Percentiles rank a stretch among this genome's conserved stretches.
Evolutionary conservation across 2,113 vertebrate species (phyloP).

Genomic region (Cettia cetti): DNA sequence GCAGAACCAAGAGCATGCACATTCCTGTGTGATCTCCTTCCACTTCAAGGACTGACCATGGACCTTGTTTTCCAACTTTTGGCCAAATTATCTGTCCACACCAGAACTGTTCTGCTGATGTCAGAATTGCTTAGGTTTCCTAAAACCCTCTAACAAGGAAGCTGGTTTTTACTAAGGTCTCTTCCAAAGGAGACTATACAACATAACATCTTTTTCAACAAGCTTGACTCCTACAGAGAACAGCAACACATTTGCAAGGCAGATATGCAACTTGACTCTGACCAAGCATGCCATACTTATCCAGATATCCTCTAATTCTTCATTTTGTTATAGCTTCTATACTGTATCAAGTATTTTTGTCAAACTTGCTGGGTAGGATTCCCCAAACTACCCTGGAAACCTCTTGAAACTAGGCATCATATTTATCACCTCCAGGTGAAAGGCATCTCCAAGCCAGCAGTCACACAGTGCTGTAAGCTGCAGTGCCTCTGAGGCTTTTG

Average conservation of each 20-base stretch:
- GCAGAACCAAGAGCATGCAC: not conserved
- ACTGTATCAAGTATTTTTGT: not conserved
- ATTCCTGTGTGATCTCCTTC: not conserved
- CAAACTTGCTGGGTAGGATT: not conserved
- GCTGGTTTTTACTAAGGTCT: not conserved
- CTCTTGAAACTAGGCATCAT: not conserved
- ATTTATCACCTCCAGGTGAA: not conserved
- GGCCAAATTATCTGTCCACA: not conserved
- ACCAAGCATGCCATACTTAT: not conserved
- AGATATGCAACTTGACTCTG: not conserved
- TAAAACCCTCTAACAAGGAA: not conserved
- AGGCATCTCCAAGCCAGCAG: not conserved
- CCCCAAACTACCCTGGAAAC: not conserved
- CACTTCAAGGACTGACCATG: not conserved
- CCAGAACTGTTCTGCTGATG: not conserved
- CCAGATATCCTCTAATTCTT: not conserved
- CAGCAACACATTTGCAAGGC: not conserved
- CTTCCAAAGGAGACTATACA: not conserved
- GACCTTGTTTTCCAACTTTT: not conserved
- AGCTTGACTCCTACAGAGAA: not conserved
- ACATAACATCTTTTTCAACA: not conserved
- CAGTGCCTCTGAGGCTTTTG: not conserved
- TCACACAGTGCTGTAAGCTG: not conserved
- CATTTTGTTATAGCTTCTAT: not conserved
- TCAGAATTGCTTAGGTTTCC: not conserved